phyloP scores from a whole-genome alignment of 2,113 vertebrate genomes.

The Thamnaconus septentrionalis region DNA sequence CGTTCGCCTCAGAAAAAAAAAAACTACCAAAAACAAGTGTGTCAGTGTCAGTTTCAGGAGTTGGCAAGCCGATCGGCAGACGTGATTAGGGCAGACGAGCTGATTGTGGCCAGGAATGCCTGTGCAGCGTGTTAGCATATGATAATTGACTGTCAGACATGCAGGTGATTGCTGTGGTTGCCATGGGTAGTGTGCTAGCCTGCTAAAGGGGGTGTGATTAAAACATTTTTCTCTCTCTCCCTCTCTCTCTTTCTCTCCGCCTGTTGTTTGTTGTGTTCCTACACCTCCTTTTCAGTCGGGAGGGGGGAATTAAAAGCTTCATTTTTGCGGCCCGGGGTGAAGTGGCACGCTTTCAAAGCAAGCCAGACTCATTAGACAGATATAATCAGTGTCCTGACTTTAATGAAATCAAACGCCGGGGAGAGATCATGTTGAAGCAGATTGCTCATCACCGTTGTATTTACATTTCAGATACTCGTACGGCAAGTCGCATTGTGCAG shows the following conservation, averaged over 20 bases:
- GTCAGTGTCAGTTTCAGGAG: background rate
- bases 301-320: slow-evolving; percentile 48
- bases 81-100: too few species aligned
- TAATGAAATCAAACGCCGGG: slow-evolving; percentile 50
- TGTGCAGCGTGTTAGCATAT: slow-evolving; percentile 32
- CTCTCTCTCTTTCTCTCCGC: too few species aligned
- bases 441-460: slow-evolving; percentile 41
- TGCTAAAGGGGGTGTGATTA: slow-evolving; percentile 51
- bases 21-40: background rate
- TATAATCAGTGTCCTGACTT: slow-evolving; percentile 69
- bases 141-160: slow-evolving; percentile 44
- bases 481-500: slow-evolving; percentile 6
- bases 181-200: slow-evolving; percentile 51
- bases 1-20: background rate
- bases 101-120: background rate
- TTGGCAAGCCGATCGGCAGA: too few species aligned
- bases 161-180: slow-evolving; percentile 63
- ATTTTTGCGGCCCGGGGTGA: slow-evolving; percentile 53
- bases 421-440: slow-evolving; percentile 65
- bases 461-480: slow-evolving; percentile 12
- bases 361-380: slow-evolving; percentile 70
- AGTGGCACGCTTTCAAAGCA: slow-evolving; percentile 61
- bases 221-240: slow-evolving; percentile 9
- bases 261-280: slow-evolving; percentile 67
- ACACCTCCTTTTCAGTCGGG: slow-evolving; percentile 41